Conservation (phyloP, 64 coral and sea anemone species). For the Porites australiensis region DNA sequence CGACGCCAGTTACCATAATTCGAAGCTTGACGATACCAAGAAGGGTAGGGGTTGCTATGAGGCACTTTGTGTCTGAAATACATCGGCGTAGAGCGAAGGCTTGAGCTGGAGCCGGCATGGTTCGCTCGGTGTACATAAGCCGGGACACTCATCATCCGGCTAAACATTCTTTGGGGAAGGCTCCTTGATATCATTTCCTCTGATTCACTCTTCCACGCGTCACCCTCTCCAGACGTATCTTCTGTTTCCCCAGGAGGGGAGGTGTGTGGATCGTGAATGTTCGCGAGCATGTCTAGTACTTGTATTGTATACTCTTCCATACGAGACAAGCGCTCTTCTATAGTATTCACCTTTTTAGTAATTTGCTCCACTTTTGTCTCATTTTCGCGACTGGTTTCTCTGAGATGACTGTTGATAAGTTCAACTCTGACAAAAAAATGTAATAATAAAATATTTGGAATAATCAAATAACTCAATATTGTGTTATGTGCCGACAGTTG, state of each 20-base stretch:
- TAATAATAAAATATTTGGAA: too few relatives aligned
- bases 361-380: constrained; percentile 65
- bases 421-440: constrained; percentile 50
- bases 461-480: too few relatives aligned
- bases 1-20: constrained; percentile 3
- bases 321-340: constrained; percentile 60
- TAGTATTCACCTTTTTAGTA: constrained; percentile 41
- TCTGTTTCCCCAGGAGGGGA: background rate
- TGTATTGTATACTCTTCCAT: constrained; percentile 84
- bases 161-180: constrained; percentile 14
- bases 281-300: constrained; percentile 70
- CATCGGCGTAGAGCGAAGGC: constrained; percentile 15
- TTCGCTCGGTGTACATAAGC: constrained; percentile 64
- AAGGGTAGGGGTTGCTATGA: constrained; percentile 52
- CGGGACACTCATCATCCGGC: constrained; percentile 84
- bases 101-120: constrained; percentile 2
- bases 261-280: constrained; percentile 47
- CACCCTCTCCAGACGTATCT: background rate
- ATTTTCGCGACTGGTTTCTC: constrained; percentile 62
- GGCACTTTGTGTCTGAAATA: constrained; percentile 86
- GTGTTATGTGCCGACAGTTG: background rate
- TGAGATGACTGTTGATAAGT: constrained; percentile 57
- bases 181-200: background rate
- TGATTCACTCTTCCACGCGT: background rate
- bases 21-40: constrained; percentile 52